Evolutionary conservation across 2,797 vertebrate genomes (phyloP).

Genomic region (Lithobates pipiens): DNA sequence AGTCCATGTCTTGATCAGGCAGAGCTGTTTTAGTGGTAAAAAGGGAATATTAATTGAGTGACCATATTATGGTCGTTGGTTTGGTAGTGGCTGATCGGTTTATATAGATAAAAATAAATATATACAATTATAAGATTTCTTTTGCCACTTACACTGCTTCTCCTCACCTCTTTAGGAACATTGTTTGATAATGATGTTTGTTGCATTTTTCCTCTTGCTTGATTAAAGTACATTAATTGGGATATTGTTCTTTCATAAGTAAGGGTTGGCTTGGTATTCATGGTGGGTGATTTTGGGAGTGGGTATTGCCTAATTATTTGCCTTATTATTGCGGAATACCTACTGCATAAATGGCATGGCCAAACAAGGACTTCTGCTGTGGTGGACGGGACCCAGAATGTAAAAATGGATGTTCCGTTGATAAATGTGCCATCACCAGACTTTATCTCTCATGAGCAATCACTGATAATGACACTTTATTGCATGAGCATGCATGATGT

Average conservation of each 20-base stretch:
- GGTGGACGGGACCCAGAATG: background rate
- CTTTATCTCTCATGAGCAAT: background rate
- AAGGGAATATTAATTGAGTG: too few relatives aligned
- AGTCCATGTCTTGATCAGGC: too few relatives aligned
- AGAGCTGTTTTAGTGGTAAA: too few relatives aligned
- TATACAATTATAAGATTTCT: too few relatives aligned
- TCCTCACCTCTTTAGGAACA: background rate
- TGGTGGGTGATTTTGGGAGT: background rate
- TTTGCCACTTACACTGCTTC: too few relatives aligned
- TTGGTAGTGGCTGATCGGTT: too few relatives aligned
- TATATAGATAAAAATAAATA: too few relatives aligned
- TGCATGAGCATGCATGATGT: constrained; percentile 33
- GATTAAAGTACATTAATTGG: background rate
- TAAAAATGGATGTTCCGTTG: background rate
- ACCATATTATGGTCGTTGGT: too few relatives aligned
- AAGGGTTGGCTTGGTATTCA: background rate
- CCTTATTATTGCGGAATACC: background rate
- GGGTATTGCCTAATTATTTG: background rate
- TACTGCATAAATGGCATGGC: background rate
- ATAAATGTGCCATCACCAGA: constrained; percentile 19
- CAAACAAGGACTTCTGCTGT: background rate
- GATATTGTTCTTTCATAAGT: background rate
- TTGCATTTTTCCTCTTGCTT: background rate
- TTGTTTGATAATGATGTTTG: background rate
- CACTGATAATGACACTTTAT: constrained; percentile 20